Base-by-base conservation (phyloP, 2,113 vertebrate genomes). In the Platysternon megacephalum region DNA sequence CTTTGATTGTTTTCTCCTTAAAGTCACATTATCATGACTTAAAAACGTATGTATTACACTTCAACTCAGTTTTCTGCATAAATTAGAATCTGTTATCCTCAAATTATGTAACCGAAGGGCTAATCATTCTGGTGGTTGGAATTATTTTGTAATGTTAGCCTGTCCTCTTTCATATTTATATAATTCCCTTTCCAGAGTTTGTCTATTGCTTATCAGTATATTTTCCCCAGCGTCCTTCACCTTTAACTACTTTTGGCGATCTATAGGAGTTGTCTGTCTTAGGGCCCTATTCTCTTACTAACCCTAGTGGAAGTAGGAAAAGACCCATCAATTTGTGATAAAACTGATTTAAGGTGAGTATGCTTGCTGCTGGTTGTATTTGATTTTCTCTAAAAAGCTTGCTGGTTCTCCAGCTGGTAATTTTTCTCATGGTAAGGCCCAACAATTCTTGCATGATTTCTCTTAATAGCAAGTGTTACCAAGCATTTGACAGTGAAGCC, bases 341-440 rank as follows among this genome's bases (percentile, higher is more conserved):
- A 94, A 93, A 39, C 5, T 26, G 82, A 11, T 35, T 72, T 29
- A 76, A 29, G 26, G 76, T 94, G 72, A 49, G 44, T 58, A 82
- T 84, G 2, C 24, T 84, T 90, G 8, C 17, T 2, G 16, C 82
- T 3, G 85, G 53, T 82, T 91, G 39, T 91, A 76, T 76, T 2
- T 90, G 29, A 80, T 51, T 91, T 91, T 83, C 78, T 91, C 56
- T 68, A 44, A 82, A 85, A 91, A 88, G 19, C 28, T 90, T 90
- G 58, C 87, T 49, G 84, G 39, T 87, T 96, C 84, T 72, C 72
- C 55, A 92, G 93, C 86, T 89, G 83, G 72, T 86, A 28, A 52
- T 87, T 81, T 44, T 95, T 94, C n/a, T 82, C 6, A 42, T 44
- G 14, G 4, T 76, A 82, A 93, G 1, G 90, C 56, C 90, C 39